Evolutionary conservation across 2,888 invertebrate species (phyloP).

Genomic region (Spatulosminthurus flaviceps): DNA sequence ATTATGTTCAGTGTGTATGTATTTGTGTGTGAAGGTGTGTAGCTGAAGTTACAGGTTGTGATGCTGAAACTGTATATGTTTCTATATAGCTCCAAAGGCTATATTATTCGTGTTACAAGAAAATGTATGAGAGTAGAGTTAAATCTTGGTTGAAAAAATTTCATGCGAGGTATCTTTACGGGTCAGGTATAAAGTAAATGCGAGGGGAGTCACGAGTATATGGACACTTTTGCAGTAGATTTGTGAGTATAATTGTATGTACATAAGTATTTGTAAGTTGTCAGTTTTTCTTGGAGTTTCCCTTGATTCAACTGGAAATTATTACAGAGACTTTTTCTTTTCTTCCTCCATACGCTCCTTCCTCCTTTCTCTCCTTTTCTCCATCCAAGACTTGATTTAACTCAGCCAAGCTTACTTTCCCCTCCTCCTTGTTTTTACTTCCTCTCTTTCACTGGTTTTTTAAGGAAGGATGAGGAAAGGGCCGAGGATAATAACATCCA

Average conservation of each 20-base stretch:
- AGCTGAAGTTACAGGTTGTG: too few species aligned
- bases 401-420: too few species aligned
- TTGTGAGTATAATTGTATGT: background rate
- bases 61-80: too few species aligned
- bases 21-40: too few species aligned
- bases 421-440: too few species aligned
- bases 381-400: background rate
- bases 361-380: background rate
- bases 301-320: constrained; percentile 42
- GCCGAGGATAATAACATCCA: background rate
- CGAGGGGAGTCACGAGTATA: background rate
- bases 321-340: constrained; percentile 34
- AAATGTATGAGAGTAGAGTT: too few species aligned
- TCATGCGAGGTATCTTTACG: too few species aligned
- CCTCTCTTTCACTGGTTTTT: background rate
- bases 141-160: too few species aligned
- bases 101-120: too few species aligned
- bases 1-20: too few species aligned
- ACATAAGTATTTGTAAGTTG: background rate
- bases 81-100: too few species aligned
- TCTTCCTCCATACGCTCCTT: constrained; percentile 30
- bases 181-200: background rate
- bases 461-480: constrained; percentile 21
- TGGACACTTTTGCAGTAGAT: background rate
- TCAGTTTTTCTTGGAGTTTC: constrained; percentile 22